Percentiles rank a stretch among this genome's conserved stretches.
These are phyloP conservation scores for Alfaro cultratus DNA, from an alignment of 2,797 vertebrate genomes.

Conservation along the genomic window DNA sequence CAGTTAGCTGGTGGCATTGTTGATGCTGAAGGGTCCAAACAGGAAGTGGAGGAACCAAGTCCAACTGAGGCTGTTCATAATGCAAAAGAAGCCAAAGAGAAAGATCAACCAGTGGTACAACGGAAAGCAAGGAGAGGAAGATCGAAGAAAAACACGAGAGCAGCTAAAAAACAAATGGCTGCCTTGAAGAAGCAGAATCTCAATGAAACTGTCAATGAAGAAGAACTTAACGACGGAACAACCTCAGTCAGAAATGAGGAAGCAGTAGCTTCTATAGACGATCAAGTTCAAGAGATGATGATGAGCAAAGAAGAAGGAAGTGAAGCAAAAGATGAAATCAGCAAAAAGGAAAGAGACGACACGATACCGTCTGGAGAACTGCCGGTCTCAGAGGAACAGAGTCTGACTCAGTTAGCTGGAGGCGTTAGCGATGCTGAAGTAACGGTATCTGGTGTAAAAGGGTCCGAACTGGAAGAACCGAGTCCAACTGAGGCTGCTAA, in stretches of 20 bases:
- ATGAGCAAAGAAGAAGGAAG: not conserved
- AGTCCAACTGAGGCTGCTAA: conserved; percentile 2
- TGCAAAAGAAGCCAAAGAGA: not conserved
- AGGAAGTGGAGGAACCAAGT: not conserved
- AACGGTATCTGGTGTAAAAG: not conserved
- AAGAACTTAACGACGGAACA: not conserved
- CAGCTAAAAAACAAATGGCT: not conserved
- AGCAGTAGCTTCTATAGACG: not conserved
- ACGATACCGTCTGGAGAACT: not conserved
- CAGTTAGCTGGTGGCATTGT: not conserved
- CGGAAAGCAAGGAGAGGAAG: conserved; percentile 29
- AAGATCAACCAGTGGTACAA: not conserved
- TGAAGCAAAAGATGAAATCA: not conserved
- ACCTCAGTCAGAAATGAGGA: not conserved
- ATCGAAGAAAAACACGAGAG: conserved; percentile 30
- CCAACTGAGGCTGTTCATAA: no score
- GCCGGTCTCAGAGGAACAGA: not conserved
- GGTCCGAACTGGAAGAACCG: not conserved
- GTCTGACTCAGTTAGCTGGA: not conserved
- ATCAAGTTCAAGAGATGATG: not conserved
- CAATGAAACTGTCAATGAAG: not conserved
- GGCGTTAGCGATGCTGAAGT: not conserved
- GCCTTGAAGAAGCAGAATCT: not conserved
- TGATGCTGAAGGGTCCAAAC: not conserved
- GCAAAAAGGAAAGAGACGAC: not conserved